phyloP scores from a whole-genome alignment of 2,888 invertebrate species.

The Sphaerophoria taeniata region DNA sequence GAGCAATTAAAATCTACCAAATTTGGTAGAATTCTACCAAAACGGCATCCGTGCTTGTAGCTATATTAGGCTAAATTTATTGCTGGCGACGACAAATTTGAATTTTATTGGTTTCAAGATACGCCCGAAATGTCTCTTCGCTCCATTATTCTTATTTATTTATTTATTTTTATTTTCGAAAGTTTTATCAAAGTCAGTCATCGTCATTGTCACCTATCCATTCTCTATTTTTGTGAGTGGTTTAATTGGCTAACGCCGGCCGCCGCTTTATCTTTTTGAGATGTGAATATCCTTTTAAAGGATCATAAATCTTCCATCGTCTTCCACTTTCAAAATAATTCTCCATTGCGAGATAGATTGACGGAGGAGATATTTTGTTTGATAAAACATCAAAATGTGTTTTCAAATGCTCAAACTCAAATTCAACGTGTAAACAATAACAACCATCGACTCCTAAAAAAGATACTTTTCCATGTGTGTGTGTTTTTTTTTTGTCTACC shows the following conservation, averaged over 20 bases:
- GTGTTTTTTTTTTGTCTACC: too few relatives aligned
- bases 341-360: not conserved
- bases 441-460: not conserved
- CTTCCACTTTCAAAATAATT: too few relatives aligned
- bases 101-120: conserved; percentile 67
- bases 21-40: too few relatives aligned
- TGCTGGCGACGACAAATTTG: conserved; percentile 69
- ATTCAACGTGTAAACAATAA: conserved; percentile 27
- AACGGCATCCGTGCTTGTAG: too few relatives aligned
- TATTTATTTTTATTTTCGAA: not conserved
- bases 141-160: too few relatives aligned
- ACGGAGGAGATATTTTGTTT: conserved; percentile 29
- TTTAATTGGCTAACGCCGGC: conserved; percentile 56
- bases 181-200: conserved; percentile 57
- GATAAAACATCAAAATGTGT: conserved; percentile 40
- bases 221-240: conserved; percentile 12
- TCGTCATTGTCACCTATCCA: conserved; percentile 52
- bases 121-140: not conserved
- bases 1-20: too few relatives aligned
- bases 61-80: conserved; percentile 55
- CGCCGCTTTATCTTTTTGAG: not conserved
- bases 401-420: conserved; percentile 32
- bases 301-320: conserved; percentile 22
- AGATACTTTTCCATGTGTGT: conserved; percentile 55
- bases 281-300: conserved; percentile 33